Evolutionary conservation across 2,113 vertebrate genomes (phyloP), one percentile per base, ranked within the genome.

Genomic region (Syngnathus scovelli): DNA sequence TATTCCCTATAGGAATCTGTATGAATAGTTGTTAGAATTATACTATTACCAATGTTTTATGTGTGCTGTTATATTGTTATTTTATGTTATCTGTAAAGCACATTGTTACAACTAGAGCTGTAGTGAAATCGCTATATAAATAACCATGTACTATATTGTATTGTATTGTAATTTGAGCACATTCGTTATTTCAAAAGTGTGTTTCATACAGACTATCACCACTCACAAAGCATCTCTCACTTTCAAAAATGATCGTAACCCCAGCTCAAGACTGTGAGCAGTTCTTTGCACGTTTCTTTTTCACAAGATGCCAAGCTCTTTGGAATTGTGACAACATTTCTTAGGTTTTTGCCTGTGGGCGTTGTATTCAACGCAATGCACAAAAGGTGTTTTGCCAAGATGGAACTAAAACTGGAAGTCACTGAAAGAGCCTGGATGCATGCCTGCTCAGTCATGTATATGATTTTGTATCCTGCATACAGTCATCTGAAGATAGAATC

Each of bases 311-410:
- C 38, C 27, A 64, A 66, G n/a, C 66, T 68, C 18, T 64, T 0
- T 11, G 10, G 66, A 54, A 54, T 38, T 36, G n/a, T 63, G 65
- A 9, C 4, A 54, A 54, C 10, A 0, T 23, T 54, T 54, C 21
- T 54, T 13, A 33, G 15, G 23, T 27, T 67, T 66, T 67, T 0
- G 54, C 78, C 76, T 66, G 65, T 51, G 65, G 18, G 78, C 16
- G 63, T 56, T 54, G 73, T 68, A 43, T 44, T 1, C 12, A 75
- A 67, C 23, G 10, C 58, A 66, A 0, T 44, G 68, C 48, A 82
- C 65, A 44, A 81, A 71, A 62, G 67, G 11, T 36, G 72, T 69
- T 84, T 68, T 83, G 73, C 75, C 11, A 59, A 43, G 66, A 69
- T 3, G 23, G 61, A 69, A 76, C 66, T 70, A 76, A 87, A 78